Percentiles rank a stretch among this genome's conserved stretches.
Conservation (phyloP, 2,113 vertebrate genomes). For the Scolopax mira region DNA sequence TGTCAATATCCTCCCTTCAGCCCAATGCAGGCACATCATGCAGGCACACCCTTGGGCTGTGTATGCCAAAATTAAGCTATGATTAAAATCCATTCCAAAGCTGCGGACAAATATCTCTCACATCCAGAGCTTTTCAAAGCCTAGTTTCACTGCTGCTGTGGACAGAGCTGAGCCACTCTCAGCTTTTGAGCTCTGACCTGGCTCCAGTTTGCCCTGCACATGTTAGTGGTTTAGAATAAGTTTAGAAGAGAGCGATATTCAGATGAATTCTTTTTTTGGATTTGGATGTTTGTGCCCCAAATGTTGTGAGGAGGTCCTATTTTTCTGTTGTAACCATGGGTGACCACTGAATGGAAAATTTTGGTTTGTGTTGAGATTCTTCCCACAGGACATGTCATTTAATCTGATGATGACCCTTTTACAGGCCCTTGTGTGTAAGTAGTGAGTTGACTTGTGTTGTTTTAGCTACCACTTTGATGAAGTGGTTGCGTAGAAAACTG, state of each 20-base stretch:
- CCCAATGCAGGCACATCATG: slow-evolving; percentile 2
- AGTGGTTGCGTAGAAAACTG: background rate
- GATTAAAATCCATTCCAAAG: background rate
- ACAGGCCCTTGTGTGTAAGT: background rate
- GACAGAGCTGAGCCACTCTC: background rate
- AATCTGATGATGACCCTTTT: background rate
- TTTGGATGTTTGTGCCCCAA: background rate
- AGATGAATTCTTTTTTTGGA: background rate
- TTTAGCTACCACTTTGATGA: background rate
- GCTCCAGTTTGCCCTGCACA: background rate
- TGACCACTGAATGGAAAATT: background rate
- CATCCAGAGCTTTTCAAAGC: background rate
- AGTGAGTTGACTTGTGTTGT: background rate
- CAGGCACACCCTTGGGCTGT: slow-evolving; percentile 38
- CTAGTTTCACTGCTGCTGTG: background rate
- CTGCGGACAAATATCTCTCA: background rate
- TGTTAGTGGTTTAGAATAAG: background rate
- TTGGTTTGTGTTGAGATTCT: background rate
- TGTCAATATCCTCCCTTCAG: background rate
- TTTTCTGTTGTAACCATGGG: background rate
- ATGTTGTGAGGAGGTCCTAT: background rate
- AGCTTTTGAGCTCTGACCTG: background rate
- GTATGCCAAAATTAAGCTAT: background rate
- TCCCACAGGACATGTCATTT: background rate
- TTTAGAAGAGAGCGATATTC: background rate